Base-by-base conservation (phyloP, 2,113 vertebrate species). In the Cyrtonyx montezumae region DNA sequence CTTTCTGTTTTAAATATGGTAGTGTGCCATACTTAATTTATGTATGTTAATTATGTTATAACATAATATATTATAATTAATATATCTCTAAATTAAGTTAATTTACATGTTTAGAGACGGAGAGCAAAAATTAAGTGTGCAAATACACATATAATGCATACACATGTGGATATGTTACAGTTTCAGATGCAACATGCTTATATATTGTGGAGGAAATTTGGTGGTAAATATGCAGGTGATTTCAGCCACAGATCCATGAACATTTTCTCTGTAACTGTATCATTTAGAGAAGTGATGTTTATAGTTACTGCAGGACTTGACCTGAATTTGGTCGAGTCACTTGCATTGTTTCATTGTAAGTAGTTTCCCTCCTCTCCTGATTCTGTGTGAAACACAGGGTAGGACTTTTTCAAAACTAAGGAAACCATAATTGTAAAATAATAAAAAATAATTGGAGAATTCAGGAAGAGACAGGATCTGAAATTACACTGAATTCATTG, bases 301-400 rank as follows among this genome's bases (percentile, higher is more conserved):
- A 88, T 43, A 75, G 20, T 95, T 96, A 91, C 46, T 71, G 22
- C 30, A 36, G 18, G 9, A 18, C 45, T 94, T 91, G 91, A 40
- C 76, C 26, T 77, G 59, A 28, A 22, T 68, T 78, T 5, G 2
- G 30, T 70, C 91, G 93, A 94, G 90, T 96, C 96, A 94, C 25
- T 90, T 75, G 76, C 83, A 91, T 96, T 96, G 93, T 96, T 96
- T 94, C 87, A 95, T 96, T 96, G 95, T 96, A 67, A 7, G 0
- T 67, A 77, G 76, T 83, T 96, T 96, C 85, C 93, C 95, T 95
- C 48, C 61, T 94, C 0, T 26, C 32, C 79, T 78, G 42, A 32
- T 61, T 75, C 86, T 93, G 61, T 94, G 73, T 90, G 88, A 90
- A 91, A 84, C 73, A 93, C 30, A 2, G 69, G 48, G 73, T 28